Evolutionary conservation across 1,140 invertebrate genomes (phyloP).

Genomic region (Leptonema lineaticorne): DNA sequence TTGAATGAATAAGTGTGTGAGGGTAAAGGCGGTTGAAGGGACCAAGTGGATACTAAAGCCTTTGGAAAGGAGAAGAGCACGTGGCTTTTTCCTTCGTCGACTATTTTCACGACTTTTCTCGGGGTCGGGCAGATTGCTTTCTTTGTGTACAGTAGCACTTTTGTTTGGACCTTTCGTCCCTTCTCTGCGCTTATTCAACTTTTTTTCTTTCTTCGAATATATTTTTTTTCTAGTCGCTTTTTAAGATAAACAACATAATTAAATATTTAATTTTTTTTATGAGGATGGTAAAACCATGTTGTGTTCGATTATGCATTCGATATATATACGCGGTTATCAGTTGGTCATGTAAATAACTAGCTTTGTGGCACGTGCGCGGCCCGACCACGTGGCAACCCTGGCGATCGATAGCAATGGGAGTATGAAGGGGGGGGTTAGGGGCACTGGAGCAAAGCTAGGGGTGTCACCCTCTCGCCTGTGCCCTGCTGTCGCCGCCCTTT

Average conservation of each 20-base stretch:
- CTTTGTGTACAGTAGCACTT: constrained; percentile 18
- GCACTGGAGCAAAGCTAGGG: constrained; percentile 1
- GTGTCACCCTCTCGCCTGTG: neutral
- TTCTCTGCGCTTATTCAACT: constrained; percentile 4
- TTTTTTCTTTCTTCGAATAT: no score
- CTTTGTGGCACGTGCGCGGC: constrained; percentile 16
- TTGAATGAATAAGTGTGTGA: neutral
- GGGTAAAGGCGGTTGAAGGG: neutral
- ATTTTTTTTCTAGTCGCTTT: neutral
- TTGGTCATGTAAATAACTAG: constrained; percentile 3
- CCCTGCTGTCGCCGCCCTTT: constrained; percentile 1
- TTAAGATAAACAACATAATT: neutral
- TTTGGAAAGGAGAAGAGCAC: constrained; percentile 23
- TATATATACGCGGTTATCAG: constrained; percentile 9
- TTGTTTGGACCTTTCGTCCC: constrained; percentile 2
- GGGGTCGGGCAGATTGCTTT: constrained; percentile 17
- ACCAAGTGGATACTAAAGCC: constrained; percentile 19
- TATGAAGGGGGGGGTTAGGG: neutral
- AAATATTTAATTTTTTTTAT: no score
- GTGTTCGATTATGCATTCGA: neutral
- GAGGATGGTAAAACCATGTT: no score
- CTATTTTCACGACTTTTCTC: constrained; percentile 26
- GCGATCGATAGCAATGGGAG: constrained; percentile 29
- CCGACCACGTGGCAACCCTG: constrained; percentile 29
- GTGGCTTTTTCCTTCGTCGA: constrained; percentile 24